These are phyloP conservation scores for Lepidochrysops patricia DNA, from an alignment of 2,888 invertebrate species.

Conservation along the genomic window DNA sequence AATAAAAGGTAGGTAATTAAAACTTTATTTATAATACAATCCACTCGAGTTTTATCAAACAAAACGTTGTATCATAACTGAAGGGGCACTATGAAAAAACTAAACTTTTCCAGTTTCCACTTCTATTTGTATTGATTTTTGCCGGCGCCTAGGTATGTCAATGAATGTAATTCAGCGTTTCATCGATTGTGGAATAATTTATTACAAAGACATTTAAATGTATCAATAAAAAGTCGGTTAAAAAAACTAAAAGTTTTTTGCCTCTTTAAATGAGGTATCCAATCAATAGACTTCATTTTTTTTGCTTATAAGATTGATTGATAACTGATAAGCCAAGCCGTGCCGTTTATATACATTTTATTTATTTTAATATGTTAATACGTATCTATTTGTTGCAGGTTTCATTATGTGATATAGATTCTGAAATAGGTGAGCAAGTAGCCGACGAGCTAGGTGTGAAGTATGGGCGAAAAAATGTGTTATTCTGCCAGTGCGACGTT, in stretches of 20 bases:
- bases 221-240: background rate
- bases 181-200: constrained; percentile 32
- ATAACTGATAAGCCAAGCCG: background rate
- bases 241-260: background rate
- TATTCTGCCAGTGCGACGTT: constrained; percentile 84
- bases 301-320: background rate
- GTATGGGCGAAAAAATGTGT: constrained; percentile 79
- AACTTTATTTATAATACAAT: background rate
- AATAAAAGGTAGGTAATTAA: constrained; percentile 33
- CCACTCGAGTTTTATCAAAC: background rate
- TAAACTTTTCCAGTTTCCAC: background rate
- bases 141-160: constrained; percentile 41
- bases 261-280: background rate
- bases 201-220: background rate
- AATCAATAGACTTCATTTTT: too few species aligned
- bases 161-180: constrained; percentile 36
- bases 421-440: constrained; percentile 80
- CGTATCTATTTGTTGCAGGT: constrained; percentile 61
- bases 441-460: constrained; percentile 77
- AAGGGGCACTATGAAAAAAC: background rate
- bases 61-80: background rate
- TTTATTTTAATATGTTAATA: background rate
- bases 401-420: constrained; percentile 82
- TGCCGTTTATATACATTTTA: background rate
- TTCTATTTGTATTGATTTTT: constrained; percentile 59